A percentile compares a stretch with the other conserved stretches of the same genome.
Conservation (phyloP, 2,797 vertebrate species). For the Ictinia mississippiensis region DNA sequence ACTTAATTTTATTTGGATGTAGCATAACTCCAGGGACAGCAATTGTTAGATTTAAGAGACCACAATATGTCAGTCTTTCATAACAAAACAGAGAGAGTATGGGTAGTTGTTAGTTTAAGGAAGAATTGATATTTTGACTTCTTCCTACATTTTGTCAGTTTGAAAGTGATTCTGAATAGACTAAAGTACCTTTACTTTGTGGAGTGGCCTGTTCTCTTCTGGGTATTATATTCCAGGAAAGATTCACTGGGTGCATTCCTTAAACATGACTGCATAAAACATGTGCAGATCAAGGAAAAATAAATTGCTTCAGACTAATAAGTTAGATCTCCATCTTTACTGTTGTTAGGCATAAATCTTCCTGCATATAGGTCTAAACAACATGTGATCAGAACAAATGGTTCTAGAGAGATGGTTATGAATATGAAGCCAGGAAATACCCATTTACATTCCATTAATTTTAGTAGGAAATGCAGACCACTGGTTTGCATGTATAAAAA, state of each 20-base stretch:
- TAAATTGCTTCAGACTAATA: conserved; percentile 6
- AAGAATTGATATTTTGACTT: neutral
- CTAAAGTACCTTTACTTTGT: neutral
- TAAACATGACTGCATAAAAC: conserved; percentile 23
- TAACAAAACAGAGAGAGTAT: neutral
- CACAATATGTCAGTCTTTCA: neutral
- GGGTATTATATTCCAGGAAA: neutral
- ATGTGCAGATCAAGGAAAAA: neutral
- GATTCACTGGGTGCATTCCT: neutral
- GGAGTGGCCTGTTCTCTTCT: neutral
- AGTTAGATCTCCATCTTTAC: neutral
- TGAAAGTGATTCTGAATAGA: neutral
- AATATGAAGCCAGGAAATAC: neutral
- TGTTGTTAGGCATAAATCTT: conserved; percentile 1
- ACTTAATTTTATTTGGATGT: neutral
- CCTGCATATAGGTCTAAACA: neutral
- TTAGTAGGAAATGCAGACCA: neutral
- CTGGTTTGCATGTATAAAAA: neutral
- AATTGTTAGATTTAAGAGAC: neutral
- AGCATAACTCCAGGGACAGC: neutral
- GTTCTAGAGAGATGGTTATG: neutral
- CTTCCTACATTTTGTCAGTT: neutral
- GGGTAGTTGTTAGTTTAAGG: neutral
- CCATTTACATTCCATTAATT: neutral
- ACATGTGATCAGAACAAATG: neutral